Conservation (phyloP, 2,797 vertebrate genomes). For the Hippoglossus hippoglossus region DNA sequence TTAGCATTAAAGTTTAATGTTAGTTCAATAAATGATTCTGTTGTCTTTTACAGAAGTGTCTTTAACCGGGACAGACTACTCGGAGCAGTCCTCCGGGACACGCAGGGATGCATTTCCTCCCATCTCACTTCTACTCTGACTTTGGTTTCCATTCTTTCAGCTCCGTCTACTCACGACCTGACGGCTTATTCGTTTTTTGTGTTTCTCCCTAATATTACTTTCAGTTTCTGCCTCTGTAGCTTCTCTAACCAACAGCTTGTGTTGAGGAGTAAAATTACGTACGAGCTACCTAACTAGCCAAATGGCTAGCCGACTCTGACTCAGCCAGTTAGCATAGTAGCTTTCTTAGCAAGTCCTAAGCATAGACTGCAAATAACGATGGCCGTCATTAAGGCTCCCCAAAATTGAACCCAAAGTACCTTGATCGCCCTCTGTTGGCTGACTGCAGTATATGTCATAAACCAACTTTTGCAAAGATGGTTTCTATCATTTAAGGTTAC, state of each 20-base stretch:
- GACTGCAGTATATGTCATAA: no score
- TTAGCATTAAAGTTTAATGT: slow-evolving; percentile 87
- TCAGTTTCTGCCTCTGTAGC: no score
- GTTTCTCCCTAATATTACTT: background rate
- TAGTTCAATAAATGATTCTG: slow-evolving; percentile 78
- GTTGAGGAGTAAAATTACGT: background rate
- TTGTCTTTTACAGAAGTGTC: slow-evolving; percentile 74
- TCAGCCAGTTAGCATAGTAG: no score
- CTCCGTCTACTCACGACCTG: background rate
- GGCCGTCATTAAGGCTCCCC: no score
- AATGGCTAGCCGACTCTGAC: no score
- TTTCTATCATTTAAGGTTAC: no score
- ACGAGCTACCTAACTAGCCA: no score
- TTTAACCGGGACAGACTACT: slow-evolving; percentile 66
- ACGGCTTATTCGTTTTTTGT: background rate
- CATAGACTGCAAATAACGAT: no score
- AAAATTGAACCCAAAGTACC: no score
- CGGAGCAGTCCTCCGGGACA: slow-evolving; percentile 64
- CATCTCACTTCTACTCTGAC: slow-evolving; percentile 35
- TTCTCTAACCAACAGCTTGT: background rate
- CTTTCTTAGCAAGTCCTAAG: no score
- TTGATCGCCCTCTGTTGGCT: no score
- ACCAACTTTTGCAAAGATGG: no score
- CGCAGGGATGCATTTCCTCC: slow-evolving; percentile 55
- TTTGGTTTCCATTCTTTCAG: slow-evolving; percentile 30